A percentile compares a stretch with the other conserved stretches of the same genome.
Conservation (phyloP, 2,113 vertebrate genomes). For the Eubucco bourcierii region DNA sequence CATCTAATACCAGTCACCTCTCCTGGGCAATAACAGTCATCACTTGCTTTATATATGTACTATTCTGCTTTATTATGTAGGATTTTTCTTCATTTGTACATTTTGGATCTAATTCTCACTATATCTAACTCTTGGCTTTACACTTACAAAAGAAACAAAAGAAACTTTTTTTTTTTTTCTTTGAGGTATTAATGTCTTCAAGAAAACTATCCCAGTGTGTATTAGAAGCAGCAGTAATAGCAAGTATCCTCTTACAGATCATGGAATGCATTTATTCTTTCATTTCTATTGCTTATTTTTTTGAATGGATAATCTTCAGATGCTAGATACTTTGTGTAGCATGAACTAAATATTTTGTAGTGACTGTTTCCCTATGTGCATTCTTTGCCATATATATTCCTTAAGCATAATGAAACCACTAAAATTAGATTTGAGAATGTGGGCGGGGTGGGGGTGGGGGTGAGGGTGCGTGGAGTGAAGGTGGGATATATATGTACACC, state of each 20-base stretch:
- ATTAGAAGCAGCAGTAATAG: neutral
- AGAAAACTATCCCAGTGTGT: neutral
- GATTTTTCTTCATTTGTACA: neutral
- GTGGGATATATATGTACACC: neutral
- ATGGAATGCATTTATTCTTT: neutral
- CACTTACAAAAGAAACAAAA: neutral
- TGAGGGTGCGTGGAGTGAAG: accelerated
- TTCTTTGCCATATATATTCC: neutral
- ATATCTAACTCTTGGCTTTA: neutral
- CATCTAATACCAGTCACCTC: neutral
- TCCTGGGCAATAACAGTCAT: neutral
- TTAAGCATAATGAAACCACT: neutral
- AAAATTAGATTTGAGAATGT: neutral
- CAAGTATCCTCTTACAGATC: neutral
- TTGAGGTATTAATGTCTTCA: neutral
- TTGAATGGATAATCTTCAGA: neutral
- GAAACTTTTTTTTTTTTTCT: neutral
- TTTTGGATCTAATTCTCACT: neutral
- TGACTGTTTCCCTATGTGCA: accelerated
- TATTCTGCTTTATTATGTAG: neutral
- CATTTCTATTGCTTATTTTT: neutral
- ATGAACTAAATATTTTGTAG: neutral
- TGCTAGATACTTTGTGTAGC: neutral
- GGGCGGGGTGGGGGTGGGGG: accelerated
- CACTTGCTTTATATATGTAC: neutral